Evolutionary conservation across 2,797 vertebrate species (phyloP).

Genomic region (Phoebastria nigripes): DNA sequence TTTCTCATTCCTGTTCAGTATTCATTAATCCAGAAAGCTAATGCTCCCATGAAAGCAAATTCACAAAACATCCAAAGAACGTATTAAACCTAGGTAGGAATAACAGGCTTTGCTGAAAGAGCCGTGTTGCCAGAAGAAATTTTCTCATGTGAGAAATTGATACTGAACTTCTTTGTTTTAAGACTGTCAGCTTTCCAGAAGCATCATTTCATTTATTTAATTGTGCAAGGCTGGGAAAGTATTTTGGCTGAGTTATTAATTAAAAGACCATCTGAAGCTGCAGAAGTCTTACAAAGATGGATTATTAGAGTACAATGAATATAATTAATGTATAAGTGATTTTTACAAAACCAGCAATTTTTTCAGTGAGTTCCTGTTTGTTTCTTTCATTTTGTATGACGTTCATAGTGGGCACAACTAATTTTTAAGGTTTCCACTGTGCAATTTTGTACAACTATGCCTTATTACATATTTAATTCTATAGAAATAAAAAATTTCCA

Average conservation of each 20-base stretch:
- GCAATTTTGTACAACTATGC: background rate
- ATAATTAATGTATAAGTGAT: background rate
- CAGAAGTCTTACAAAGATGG: background rate
- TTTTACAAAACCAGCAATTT: background rate
- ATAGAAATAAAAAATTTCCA: background rate
- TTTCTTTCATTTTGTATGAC: background rate
- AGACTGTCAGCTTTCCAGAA: background rate
- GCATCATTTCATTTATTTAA: background rate
- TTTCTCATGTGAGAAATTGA: background rate
- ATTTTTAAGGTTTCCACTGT: background rate
- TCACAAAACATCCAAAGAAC: background rate
- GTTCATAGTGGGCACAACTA: background rate
- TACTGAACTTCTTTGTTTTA: background rate
- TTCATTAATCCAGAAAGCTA: background rate
- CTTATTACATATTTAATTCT: background rate
- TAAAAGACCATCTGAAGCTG: background rate
- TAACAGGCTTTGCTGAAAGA: background rate
- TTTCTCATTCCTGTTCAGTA: background rate
- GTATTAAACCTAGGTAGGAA: background rate
- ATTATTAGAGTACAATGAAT: background rate
- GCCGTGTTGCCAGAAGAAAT: background rate
- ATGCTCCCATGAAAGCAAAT: background rate
- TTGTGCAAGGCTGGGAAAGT: background rate
- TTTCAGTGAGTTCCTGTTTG: background rate
- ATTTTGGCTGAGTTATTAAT: constrained; percentile 4